Percentiles rank a stretch among this genome's conserved stretches.
phyloP scores from a whole-genome alignment of 2,888 invertebrate species.

The Bembecia ichneumoniformis region DNA sequence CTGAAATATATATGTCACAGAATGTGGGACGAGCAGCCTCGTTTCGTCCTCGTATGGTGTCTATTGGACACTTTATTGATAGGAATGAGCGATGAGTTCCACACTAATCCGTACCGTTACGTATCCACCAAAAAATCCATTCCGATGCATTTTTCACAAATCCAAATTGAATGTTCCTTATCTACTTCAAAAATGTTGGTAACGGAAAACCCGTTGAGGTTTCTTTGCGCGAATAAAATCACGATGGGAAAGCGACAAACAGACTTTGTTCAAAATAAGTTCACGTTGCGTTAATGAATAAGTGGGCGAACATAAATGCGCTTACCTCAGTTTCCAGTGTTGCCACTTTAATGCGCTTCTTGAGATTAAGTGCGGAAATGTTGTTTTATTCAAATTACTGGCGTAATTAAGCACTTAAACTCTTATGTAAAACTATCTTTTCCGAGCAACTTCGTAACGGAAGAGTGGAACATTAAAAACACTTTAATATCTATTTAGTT shows the following conservation, averaged over 20 bases:
- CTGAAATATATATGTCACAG: too few relatives aligned
- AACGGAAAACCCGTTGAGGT: too few relatives aligned
- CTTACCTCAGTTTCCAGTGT: background rate
- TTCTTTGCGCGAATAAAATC: background rate
- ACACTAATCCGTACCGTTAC: background rate
- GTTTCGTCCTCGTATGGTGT: background rate
- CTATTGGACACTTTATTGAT: background rate
- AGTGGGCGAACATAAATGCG: background rate
- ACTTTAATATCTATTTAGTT: too few relatives aligned
- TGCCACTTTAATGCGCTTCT: too few relatives aligned
- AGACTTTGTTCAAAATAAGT: background rate
- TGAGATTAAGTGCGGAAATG: too few relatives aligned
- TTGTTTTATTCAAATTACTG: too few relatives aligned
- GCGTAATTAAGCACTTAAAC: too few relatives aligned
- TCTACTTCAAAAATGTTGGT: too few relatives aligned
- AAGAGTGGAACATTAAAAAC: too few relatives aligned
- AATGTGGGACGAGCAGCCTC: too few relatives aligned
- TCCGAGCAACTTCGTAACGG: too few relatives aligned
- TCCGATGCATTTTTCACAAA: background rate
- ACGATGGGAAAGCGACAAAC: background rate
- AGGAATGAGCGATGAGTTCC: background rate
- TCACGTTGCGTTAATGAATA: background rate
- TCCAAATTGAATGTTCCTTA: background rate
- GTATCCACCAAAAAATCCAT: background rate
- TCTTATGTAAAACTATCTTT: too few relatives aligned